Evolutionary conservation across 2,888 invertebrate species (phyloP).

Genomic region (Leucoma salicis): DNA sequence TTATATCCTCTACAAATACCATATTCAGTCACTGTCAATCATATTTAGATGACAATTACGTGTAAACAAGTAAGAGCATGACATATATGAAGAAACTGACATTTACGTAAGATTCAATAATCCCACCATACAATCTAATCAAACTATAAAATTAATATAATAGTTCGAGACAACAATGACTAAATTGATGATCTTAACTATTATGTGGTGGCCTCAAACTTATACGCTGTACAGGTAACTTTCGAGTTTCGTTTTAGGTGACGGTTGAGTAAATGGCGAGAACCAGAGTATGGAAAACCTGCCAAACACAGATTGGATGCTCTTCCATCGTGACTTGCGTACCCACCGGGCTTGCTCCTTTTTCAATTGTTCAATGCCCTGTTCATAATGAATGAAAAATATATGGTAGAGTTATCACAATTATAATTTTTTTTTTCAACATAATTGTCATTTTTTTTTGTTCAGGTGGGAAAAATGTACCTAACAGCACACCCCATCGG

Average conservation of each 20-base stretch:
- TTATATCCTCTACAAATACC: slow-evolving; percentile 33
- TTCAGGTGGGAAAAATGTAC: no score
- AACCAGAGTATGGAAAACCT: slow-evolving; percentile 97
- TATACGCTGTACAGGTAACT: slow-evolving; percentile 93
- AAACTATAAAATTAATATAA: no score
- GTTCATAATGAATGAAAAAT: slow-evolving; percentile 29
- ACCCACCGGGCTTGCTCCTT: slow-evolving; percentile 97
- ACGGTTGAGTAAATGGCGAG: slow-evolving; percentile 94
- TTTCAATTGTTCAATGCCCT: slow-evolving; percentile 98
- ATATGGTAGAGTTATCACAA: no score
- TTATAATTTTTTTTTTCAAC: no score
- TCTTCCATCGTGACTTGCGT: slow-evolving; percentile 96
- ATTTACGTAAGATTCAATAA: no score
- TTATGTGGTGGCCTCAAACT: slow-evolving; percentile 31
- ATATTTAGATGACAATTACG: slow-evolving; percentile 24
- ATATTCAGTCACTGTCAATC: slow-evolving; percentile 42
- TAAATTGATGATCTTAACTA: slow-evolving; percentile 12
- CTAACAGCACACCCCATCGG: no score
- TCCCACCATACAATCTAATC: no score
- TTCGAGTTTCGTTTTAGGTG: slow-evolving; percentile 89
- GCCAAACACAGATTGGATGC: slow-evolving; percentile 98
- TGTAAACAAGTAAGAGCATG: slow-evolving; percentile 1
- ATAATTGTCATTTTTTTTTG: no score
- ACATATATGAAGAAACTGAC: slow-evolving; percentile 9
- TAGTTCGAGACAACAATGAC: slow-evolving; percentile 32